These are phyloP conservation scores for Nasonia vitripennis DNA, from an alignment of 1,140 invertebrate species.

Conservation along the genomic window DNA sequence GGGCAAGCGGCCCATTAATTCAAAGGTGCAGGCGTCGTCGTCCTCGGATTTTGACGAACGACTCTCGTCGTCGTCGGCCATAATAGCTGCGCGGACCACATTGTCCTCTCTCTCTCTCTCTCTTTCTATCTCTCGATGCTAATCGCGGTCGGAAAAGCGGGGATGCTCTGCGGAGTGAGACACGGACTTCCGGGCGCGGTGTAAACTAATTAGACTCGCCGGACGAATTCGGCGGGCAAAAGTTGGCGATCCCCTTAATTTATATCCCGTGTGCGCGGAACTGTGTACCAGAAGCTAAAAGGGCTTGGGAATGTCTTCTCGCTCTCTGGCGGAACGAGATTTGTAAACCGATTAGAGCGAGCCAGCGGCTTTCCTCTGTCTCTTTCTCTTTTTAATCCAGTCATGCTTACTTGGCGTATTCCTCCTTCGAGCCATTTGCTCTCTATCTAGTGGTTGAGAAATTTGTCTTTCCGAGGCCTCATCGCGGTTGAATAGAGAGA, in stretches of 20 bases:
- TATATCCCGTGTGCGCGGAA: background rate
- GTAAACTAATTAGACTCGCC: background rate
- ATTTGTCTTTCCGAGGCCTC: too few relatives aligned
- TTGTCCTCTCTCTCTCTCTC: background rate
- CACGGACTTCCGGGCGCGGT: background rate
- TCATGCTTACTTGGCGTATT: too few relatives aligned
- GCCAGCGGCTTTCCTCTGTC: background rate
- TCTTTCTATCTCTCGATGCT: background rate
- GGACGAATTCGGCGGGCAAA: background rate
- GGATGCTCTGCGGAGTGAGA: too few relatives aligned
- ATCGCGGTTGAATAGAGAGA: too few relatives aligned
- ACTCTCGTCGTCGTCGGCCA: background rate
- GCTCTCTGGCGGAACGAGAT: background rate
- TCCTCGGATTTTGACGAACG: conserved; percentile 14
- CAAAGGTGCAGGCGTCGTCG: background rate
- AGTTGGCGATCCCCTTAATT: background rate
- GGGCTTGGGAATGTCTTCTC: background rate
- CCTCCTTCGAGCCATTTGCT: background rate
- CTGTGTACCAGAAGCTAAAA: background rate
- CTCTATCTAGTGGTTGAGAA: background rate
- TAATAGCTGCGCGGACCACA: background rate
- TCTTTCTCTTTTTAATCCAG: background rate
- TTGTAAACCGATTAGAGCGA: background rate
- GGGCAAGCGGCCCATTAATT: conserved; percentile 11
- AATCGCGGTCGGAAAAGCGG: background rate